These are phyloP conservation scores for Hyphantria cunea DNA, from an alignment of 1,140 invertebrate genomes.

Conservation along the genomic window DNA sequence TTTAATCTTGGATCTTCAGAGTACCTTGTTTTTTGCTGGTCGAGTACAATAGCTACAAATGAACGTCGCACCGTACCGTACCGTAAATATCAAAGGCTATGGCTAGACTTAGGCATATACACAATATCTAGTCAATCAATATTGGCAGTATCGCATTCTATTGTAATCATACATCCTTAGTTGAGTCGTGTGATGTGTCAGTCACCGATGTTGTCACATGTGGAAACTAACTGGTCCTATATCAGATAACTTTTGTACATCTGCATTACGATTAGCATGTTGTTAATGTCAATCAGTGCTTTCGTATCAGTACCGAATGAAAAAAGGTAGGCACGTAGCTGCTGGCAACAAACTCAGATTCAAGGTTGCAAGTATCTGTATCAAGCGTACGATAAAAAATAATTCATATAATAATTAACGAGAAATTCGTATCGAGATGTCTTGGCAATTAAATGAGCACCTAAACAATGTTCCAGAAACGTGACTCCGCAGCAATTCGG, in stretches of 20 bases:
- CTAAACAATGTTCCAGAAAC: constrained; percentile 63
- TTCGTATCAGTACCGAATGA: constrained; percentile 46
- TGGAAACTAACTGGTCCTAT: constrained; percentile 53
- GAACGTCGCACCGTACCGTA: constrained; percentile 49
- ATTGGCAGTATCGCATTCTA: constrained; percentile 45
- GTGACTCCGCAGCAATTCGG: constrained; percentile 70
- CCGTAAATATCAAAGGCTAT: constrained; percentile 53
- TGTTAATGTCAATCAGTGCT: constrained; percentile 64
- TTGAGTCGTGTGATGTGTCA: constrained; percentile 47
- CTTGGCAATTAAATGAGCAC: constrained; percentile 65
- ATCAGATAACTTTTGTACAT: constrained; percentile 72
- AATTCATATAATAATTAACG: constrained; percentile 64
- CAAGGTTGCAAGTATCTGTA: constrained; percentile 39
- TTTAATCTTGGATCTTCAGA: constrained; percentile 29
- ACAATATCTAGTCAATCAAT: constrained; percentile 48
- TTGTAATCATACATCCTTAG: constrained; percentile 45
- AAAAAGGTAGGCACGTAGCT: constrained; percentile 48
- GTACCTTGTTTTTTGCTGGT: constrained; percentile 15
- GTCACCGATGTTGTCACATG: constrained; percentile 55
- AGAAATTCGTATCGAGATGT: constrained; percentile 62
- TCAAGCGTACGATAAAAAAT: constrained; percentile 51
- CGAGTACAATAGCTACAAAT: constrained; percentile 57
- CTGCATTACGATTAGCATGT: constrained; percentile 60
- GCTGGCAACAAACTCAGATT: constrained; percentile 41
- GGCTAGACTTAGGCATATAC: constrained; percentile 50